These are phyloP conservation scores for Porites lutea DNA, from an alignment of 64 coral and sea anemone species.

Conservation along the genomic window DNA sequence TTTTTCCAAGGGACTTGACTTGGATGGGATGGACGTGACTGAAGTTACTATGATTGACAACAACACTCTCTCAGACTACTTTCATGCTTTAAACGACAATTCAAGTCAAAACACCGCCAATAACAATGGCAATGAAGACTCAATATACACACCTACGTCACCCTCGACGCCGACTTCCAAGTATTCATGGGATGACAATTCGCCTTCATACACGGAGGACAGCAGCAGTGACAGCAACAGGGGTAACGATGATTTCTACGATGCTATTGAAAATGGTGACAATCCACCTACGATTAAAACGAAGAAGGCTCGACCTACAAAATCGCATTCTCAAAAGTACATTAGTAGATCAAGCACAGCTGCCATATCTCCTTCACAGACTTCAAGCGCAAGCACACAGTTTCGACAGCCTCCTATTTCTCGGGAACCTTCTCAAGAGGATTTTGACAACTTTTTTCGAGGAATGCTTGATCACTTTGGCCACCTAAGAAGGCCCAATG, in stretches of 20 bases:
- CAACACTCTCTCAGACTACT: constrained; percentile 83
- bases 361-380: not conserved
- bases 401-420: not conserved
- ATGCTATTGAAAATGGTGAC: constrained; percentile 58
- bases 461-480: constrained; percentile 50
- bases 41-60: constrained; percentile 81
- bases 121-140: constrained; percentile 42
- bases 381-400: not conserved
- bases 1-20: constrained; percentile 64
- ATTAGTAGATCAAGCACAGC: not conserved
- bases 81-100: constrained; percentile 87
- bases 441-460: constrained; percentile 50
- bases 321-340: constrained; percentile 34
- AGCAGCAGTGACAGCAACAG: not conserved
- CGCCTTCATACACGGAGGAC: no score
- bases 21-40: constrained; percentile 57
- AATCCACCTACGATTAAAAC: constrained; percentile 27
- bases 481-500: not conserved
- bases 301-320: constrained; percentile 43
- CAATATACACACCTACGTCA: constrained; percentile 24
- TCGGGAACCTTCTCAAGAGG: constrained; percentile 24
- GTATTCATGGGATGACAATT: constrained; percentile 14
- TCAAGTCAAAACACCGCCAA: constrained; percentile 12
- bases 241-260: constrained; percentile 80
- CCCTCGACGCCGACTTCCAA: not conserved